phyloP scores from a whole-genome alignment of 1,140 invertebrate species.

The Tetramorium simillimum region DNA sequence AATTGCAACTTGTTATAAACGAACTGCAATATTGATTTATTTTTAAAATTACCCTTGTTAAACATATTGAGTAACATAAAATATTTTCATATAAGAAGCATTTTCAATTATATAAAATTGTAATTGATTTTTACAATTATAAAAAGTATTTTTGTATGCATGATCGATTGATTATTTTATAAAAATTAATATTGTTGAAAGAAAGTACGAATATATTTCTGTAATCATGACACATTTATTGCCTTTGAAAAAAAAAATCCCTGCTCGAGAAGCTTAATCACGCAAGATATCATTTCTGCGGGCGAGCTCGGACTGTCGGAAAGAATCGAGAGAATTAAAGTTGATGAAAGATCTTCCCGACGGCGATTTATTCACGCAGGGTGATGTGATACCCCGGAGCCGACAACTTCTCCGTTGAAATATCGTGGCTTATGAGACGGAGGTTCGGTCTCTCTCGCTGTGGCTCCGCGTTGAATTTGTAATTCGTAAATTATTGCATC shows the following conservation, averaged over 20 bases:
- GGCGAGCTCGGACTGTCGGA: conserved; percentile 25
- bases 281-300: conserved; percentile 64
- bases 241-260: conserved; percentile 2
- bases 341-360: conserved; percentile 74
- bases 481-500: conserved; percentile 74
- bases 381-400: conserved; percentile 68
- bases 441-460: conserved; percentile 8
- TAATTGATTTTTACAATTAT: not conserved
- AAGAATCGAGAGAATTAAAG: conserved; percentile 74
- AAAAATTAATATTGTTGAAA: not conserved
- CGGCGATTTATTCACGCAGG: conserved; percentile 73
- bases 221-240: conserved; percentile 20
- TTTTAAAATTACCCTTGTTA: not conserved
- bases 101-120: conserved; percentile 15
- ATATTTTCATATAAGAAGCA: not conserved
- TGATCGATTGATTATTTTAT: not conserved
- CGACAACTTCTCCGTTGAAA: conserved; percentile 67
- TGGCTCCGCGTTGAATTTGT: conserved; percentile 71
- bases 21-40: not conserved
- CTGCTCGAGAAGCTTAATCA: conserved; percentile 59
- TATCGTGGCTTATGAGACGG: conserved; percentile 73
- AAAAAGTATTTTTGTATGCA: not conserved
- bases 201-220: not conserved
- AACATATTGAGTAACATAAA: not conserved
- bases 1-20: not conserved